These are phyloP conservation scores for Trachelus tabidus DNA, from an alignment of 2,888 invertebrate genomes.

Conservation along the genomic window DNA sequence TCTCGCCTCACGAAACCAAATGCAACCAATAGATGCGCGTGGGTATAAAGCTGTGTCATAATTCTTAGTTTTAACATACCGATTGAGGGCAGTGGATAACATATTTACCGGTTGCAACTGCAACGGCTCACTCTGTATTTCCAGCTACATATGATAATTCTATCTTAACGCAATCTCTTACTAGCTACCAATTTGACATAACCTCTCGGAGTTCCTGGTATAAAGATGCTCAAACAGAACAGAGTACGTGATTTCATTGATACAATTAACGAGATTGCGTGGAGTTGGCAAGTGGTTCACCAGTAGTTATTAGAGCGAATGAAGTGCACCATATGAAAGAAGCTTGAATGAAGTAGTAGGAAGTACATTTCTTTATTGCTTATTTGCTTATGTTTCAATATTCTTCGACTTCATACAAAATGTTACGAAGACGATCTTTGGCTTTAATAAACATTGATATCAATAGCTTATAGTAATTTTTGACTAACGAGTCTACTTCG, in stretches of 20 bases:
- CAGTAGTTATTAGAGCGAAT: too few relatives aligned
- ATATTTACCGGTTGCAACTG: too few relatives aligned
- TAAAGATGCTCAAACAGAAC: constrained; percentile 75
- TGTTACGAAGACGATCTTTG: neutral
- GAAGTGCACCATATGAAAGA: neutral
- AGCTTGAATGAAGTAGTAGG: neutral
- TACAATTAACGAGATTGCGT: neutral
- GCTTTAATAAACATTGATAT: neutral
- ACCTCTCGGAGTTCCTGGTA: constrained; percentile 81
- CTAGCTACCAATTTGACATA: constrained; percentile 89
- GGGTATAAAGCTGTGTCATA: too few relatives aligned
- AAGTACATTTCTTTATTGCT: neutral
- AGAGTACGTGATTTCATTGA: constrained; percentile 61
- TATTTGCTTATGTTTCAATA: neutral
- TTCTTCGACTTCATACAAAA: neutral
- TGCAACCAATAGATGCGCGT: too few relatives aligned
- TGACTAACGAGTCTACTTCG: neutral
- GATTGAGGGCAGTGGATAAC: too few relatives aligned
- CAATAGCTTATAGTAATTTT: neutral
- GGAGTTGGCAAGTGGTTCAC: neutral
- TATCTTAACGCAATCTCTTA: too few relatives aligned
- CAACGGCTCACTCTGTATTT: too few relatives aligned
- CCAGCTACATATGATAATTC: too few relatives aligned
- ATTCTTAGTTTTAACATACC: too few relatives aligned
- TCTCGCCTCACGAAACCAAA: too few relatives aligned